A percentile compares a stretch with the other conserved stretches of the same genome.
These are phyloP conservation scores for Eulimnadia texana DNA, from an alignment of 1,140 invertebrate species.

Conservation along the genomic window DNA sequence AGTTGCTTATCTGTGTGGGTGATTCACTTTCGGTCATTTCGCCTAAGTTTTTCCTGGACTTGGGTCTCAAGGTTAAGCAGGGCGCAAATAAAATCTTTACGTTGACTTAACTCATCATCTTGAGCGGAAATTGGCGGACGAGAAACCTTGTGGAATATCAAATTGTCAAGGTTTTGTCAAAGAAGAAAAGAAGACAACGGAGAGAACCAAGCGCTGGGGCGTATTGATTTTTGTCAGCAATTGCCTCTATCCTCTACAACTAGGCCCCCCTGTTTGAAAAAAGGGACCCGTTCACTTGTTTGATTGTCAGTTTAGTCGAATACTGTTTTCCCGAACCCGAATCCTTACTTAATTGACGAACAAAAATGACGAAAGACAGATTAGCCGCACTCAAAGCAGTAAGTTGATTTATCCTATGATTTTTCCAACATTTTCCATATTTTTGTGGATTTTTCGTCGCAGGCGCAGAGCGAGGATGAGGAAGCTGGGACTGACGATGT, in stretches of 20 bases:
- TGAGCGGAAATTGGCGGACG: too few relatives aligned
- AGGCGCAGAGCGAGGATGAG: slow-evolving; percentile 91
- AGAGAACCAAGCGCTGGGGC: neutral
- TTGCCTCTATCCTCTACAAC: neutral
- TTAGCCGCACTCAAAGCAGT: slow-evolving; percentile 39
- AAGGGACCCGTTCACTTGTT: neutral
- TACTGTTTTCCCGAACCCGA: neutral
- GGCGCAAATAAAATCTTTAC: neutral
- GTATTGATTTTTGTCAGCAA: neutral
- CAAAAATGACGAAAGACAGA: slow-evolving; percentile 91
- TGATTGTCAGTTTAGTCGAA: neutral
- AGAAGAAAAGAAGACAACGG: neutral
- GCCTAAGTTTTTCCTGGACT: neutral
- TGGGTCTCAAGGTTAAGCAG: neutral
- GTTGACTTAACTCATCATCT: neutral
- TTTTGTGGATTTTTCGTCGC: neutral
- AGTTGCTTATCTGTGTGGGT: neutral
- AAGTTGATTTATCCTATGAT: neutral
- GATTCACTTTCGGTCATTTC: neutral
- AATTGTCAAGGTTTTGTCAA: too few relatives aligned
- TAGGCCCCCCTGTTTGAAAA: neutral
- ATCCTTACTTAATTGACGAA: neutral
- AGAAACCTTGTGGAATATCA: too few relatives aligned
- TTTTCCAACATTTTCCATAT: neutral
- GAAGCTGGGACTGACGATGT: slow-evolving; percentile 81